Base-by-base conservation (phyloP, 2,888 invertebrate genomes). In the Gibbula magus region DNA sequence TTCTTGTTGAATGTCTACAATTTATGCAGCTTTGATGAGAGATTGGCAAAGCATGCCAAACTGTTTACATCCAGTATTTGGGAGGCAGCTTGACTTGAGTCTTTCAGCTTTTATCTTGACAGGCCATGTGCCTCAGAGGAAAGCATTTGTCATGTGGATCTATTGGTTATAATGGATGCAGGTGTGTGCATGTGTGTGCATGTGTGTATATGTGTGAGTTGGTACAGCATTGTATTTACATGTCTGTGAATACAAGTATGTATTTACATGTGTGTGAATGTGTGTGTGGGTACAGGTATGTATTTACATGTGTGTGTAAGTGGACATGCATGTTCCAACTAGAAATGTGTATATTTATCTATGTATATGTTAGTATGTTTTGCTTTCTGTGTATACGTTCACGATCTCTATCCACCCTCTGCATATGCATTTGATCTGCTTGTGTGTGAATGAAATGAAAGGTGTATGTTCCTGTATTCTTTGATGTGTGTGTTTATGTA, bases 1-100 rank as follows among this genome's bases (percentile, higher is more conserved):
- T 61, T 61, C 61, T 25, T 61, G 61, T 61, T 29, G 29, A 61
- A 61, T 61, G 29, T 25, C 61, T 61, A 32, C 29, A 29, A 32
- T 61, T 61, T 61, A 61, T 61, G 61, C 25, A 61, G 29, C 61
- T 61, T 61, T 61, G 61, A 61, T 61, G 61, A 25, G 29, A 29
- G 22, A 61, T 29, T 25, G 22, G 22, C 16, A 45, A 45, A 45
- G 45, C 45, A 45, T 45, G 45, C 45, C 45, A 45, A 45, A 45
- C 45, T 45, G 45, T 45, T 45, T 45, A 45, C 45, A 45, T 45
- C 10, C 45, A 45, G 45, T 45, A 1, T 45, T 45, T 45, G 45
- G 45, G 45, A 45, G 45, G 45, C 8, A 8, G 45, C 45, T 1
- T 45, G 45, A 45, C 13, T 45, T 45, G 45, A 45, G 13, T 13